Percentiles rank a stretch among this genome's conserved stretches.
Evolutionary conservation across 2,113 vertebrate genomes (phyloP).

Genomic region (Sphyrna mokarran): DNA sequence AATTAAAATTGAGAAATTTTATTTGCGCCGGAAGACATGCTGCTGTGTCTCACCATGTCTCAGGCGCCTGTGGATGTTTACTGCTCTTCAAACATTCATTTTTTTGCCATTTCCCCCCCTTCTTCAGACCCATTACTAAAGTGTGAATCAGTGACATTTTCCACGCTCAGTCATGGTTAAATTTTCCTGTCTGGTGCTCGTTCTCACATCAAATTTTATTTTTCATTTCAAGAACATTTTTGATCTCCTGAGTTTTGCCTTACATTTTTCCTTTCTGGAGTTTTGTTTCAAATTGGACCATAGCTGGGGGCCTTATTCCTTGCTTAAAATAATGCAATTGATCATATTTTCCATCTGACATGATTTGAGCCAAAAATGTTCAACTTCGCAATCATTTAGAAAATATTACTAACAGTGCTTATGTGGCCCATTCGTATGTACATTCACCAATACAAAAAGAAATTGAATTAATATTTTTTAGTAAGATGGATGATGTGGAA

Average conservation of each 20-base stretch:
- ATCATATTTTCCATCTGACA: conserved; percentile 26
- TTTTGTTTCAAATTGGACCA: conserved; percentile 19
- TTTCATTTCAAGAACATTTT: conserved; percentile 24
- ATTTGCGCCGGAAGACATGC: too few relatives aligned
- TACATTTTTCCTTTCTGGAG: neutral
- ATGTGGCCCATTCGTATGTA: neutral
- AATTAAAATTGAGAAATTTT: neutral
- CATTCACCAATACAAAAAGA: neutral
- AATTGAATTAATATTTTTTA: neutral
- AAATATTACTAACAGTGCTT: neutral
- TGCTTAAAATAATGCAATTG: conserved; percentile 12
- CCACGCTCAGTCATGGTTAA: neutral
- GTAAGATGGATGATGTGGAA: neutral
- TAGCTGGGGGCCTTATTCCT: neutral
- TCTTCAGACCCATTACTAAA: neutral
- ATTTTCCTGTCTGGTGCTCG: conserved; percentile 7
- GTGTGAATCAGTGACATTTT: conserved; percentile 14
- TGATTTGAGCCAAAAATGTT: neutral
- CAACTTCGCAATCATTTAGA: neutral
- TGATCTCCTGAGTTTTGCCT: conserved; percentile 16
- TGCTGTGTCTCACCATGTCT: neutral
- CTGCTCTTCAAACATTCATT: neutral
- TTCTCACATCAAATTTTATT: conserved; percentile 4
- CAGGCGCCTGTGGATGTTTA: neutral
- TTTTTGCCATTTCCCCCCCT: neutral